phyloP scores from a whole-genome alignment of 2,888 invertebrate genomes.

The Nemapogon koenigi region DNA sequence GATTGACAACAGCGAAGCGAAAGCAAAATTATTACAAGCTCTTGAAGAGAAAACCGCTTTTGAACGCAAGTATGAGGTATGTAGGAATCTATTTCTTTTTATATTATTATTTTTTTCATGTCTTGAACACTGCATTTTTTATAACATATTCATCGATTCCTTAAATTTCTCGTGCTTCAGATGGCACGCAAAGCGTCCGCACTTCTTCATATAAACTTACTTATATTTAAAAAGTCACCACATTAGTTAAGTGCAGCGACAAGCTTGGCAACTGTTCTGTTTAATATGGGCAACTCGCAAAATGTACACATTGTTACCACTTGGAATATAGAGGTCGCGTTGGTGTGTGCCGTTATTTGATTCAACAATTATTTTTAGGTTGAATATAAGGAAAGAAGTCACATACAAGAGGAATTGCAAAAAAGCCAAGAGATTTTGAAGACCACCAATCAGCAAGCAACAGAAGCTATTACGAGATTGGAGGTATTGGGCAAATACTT shows the following conservation, averaged over 20 bases:
- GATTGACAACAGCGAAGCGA: slow-evolving; percentile 51
- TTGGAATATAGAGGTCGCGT: too few species aligned
- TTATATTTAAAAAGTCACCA: too few species aligned
- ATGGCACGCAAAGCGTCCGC: too few species aligned
- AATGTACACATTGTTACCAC: too few species aligned
- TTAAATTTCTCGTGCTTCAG: too few species aligned
- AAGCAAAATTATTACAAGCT: slow-evolving; percentile 49
- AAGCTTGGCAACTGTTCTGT: too few species aligned
- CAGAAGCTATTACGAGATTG: slow-evolving; percentile 82
- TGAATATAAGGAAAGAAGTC: slow-evolving; percentile 38
- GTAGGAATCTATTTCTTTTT: neutral
- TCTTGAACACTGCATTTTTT: too few species aligned
- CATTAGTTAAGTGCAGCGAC: too few species aligned
- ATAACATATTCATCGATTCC: too few species aligned
- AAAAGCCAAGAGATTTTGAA: slow-evolving; percentile 32
- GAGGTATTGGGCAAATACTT: slow-evolving; percentile 90
- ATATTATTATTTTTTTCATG: neutral
- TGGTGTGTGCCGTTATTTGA: too few species aligned
- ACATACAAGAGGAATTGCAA: slow-evolving; percentile 36
- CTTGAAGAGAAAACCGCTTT: slow-evolving; percentile 39
- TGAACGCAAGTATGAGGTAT: slow-evolving; percentile 48
- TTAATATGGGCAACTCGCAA: too few species aligned
- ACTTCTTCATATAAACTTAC: too few species aligned
- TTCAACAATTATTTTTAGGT: slow-evolving; percentile 25
- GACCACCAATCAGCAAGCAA: slow-evolving; percentile 38